A percentile compares a stretch with the other conserved stretches of the same genome.
Conservation (phyloP, 2,888 invertebrate species). For the Phalera bucephala region DNA sequence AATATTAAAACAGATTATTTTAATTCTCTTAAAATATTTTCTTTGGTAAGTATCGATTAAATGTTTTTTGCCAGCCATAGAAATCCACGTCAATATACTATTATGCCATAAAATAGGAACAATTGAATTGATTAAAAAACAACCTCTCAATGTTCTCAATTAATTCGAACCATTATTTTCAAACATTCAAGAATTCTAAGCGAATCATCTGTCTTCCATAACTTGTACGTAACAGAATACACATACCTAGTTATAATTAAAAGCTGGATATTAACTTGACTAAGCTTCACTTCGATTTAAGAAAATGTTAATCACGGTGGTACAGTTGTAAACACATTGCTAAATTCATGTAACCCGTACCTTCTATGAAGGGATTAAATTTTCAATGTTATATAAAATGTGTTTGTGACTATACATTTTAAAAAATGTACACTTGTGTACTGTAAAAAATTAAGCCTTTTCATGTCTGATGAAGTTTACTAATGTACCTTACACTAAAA, state of each 20-base stretch:
- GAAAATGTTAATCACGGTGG: constrained; percentile 10
- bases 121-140: too few relatives aligned
- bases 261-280: constrained; percentile 11
- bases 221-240: constrained; percentile 29
- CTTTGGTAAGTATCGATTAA: too few relatives aligned
- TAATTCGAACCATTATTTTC: background rate
- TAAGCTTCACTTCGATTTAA: constrained; percentile 13
- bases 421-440: background rate
- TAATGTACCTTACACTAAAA: too few relatives aligned
- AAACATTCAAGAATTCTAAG: constrained; percentile 19
- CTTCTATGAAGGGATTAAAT: constrained; percentile 19
- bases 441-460: background rate
- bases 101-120: too few relatives aligned
- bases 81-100: too few relatives aligned
- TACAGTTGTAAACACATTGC: constrained; percentile 15
- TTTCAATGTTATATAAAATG: constrained; percentile 6
- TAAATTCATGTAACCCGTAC: constrained; percentile 3
- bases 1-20: too few relatives aligned
- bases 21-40: too few relatives aligned
- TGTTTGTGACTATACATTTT: constrained; percentile 15
- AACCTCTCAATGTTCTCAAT: background rate
- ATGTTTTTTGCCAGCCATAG: too few relatives aligned
- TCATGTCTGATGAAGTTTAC: background rate
- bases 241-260: too few relatives aligned
- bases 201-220: constrained; percentile 62